Conservation (phyloP, 2,797 vertebrate genomes). For the Pangasius sanitwongsei region DNA sequence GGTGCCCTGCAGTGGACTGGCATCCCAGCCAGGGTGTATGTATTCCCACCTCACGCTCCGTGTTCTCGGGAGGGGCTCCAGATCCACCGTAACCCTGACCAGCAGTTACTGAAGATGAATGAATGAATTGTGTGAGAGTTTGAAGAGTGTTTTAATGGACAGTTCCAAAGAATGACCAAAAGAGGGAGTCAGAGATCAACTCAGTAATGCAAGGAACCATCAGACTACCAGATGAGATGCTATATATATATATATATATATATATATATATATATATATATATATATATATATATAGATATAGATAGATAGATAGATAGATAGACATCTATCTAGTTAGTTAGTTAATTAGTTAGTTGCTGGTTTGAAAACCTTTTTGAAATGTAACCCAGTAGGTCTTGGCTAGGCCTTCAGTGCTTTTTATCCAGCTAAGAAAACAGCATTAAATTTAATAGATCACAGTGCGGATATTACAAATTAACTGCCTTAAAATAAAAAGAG, state of each 20-base stretch:
- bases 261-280: too few species aligned
- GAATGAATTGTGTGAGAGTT: neutral
- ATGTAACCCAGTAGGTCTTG: neutral
- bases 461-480: neutral
- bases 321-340: neutral
- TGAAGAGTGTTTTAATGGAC: neutral
- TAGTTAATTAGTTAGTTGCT: neutral
- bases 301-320: too few species aligned
- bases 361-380: too few species aligned
- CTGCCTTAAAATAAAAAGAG: conserved; percentile 1
- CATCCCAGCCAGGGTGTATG: neutral
- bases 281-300: too few species aligned
- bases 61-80: neutral
- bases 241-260: too few species aligned
- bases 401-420: neutral
- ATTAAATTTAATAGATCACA: neutral
- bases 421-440: neutral
- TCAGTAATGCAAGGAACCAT: neutral
- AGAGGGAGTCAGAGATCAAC: conserved; percentile 45
- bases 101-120: neutral
- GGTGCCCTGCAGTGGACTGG: neutral
- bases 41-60: neutral
- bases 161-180: conserved; percentile 13
- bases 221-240: neutral
- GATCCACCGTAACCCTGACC: neutral